A percentile compares a stretch with the other conserved stretches of the same genome.
These are phyloP conservation scores for Tapirus indicus DNA, from an alignment of 2,797 vertebrate species.

Conservation along the genomic window DNA sequence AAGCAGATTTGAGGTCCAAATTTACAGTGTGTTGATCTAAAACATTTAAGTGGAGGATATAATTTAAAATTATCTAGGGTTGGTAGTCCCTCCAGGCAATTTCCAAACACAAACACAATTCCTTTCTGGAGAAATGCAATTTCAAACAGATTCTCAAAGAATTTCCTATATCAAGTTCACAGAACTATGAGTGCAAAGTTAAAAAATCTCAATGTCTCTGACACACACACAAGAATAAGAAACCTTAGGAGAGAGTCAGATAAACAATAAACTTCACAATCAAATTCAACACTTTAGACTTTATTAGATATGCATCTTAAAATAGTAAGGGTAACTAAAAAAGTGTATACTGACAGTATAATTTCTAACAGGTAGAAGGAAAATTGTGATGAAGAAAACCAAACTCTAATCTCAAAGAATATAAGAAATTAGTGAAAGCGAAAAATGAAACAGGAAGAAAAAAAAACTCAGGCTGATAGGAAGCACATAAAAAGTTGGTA, in stretches of 20 bases:
- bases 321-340: neutral
- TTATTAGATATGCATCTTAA: neutral
- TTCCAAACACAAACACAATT: slow-evolving; percentile 5
- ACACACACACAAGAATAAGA: neutral
- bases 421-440: neutral
- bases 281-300: neutral
- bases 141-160: neutral
- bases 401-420: neutral
- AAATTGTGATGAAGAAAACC: neutral
- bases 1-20: neutral
- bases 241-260: neutral
- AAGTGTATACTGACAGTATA: neutral
- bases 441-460: neutral
- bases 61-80: neutral
- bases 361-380: neutral
- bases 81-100: neutral
- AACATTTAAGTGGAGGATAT: slow-evolving; percentile 3
- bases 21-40: neutral
- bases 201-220: neutral
- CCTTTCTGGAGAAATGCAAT: neutral
- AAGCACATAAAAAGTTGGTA: neutral
- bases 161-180: neutral
- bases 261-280: neutral
- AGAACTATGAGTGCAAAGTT: neutral
- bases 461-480: neutral